Conservation (phyloP, 1,140 invertebrate species). For the Lamellibrachia luymesi region DNA sequence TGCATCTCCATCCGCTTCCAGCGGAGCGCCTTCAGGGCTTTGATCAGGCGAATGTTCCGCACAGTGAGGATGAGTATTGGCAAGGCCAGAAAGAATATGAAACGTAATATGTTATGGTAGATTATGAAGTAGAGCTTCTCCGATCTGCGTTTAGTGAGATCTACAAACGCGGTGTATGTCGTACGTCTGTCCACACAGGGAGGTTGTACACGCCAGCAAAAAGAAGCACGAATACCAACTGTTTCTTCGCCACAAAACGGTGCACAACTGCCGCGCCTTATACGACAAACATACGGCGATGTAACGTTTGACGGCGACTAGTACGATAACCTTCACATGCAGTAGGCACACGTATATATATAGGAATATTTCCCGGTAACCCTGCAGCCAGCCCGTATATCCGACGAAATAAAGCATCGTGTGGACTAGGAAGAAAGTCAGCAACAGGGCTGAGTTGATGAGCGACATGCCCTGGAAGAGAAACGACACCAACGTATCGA, state of each 20-base stretch:
- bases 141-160: not conserved
- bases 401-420: slow-evolving; percentile 8
- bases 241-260: slow-evolving; percentile 21
- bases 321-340: slow-evolving; percentile 22
- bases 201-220: slow-evolving; percentile 26
- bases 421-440: slow-evolving; percentile 20
- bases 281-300: slow-evolving; percentile 28
- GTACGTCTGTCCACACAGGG: slow-evolving; percentile 5
- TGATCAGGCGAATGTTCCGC: slow-evolving; percentile 28
- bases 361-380: not conserved
- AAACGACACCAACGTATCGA: slow-evolving; percentile 26
- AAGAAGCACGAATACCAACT: slow-evolving; percentile 20
- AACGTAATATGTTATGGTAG: slow-evolving; percentile 27
- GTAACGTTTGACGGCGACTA: slow-evolving; percentile 27
- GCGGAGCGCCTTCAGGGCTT: slow-evolving; percentile 23
- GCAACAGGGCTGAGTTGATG: slow-evolving; percentile 20
- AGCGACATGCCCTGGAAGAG: slow-evolving; percentile 28
- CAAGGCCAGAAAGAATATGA: slow-evolving; percentile 27
- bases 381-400: slow-evolving; percentile 9
- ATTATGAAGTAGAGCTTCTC: slow-evolving; percentile 8
- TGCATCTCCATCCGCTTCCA: slow-evolving; percentile 28
- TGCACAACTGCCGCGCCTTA: slow-evolving; percentile 19
- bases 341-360: slow-evolving; percentile 14
- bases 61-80: slow-evolving; percentile 24
- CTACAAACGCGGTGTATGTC: not conserved